Evolutionary conservation across 2,797 vertebrate species (phyloP), one percentile per base, ranked within the genome.

Genomic region (Urosaurus nigricauda): DNA sequence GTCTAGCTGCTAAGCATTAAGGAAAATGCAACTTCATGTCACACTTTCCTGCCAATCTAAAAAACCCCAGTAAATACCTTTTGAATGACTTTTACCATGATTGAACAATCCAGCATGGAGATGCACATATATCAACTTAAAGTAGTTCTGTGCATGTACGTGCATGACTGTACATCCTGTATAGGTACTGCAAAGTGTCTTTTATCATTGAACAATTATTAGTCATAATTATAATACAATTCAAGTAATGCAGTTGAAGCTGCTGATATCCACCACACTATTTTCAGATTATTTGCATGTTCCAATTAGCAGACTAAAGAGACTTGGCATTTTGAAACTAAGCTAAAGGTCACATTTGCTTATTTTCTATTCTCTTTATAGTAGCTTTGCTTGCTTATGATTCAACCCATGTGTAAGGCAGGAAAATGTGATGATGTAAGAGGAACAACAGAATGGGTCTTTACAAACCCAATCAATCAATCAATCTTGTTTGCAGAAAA

Each of bases 331-430:
- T 87, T 84, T 68, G 40, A 53, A 68, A 11, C 56, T 79, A 35
- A 79, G 74, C 78, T 70, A 84, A 88, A 84, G 63, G 87, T 68
- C 60, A 79, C 35, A 58, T 84, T 78, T 79, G 58, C 47, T 83
- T 79, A 78, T 58, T 56, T 68, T 70, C 78, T 40, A 47, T n/a
- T 58, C 7, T 51, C 60, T 73, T 53, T 37, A 24, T n/a, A 78
- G 75, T 17, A 77, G 63, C 21, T 13, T 47, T 21, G 2, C 53
- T 26, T 75, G 70, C 75, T 88, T 68, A 37, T 58, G 35, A 70
- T 68, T 63, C 74, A 83, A 16, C 8, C 60, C 17, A 40, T 12
- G 16, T 56, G 58, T 78, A 32, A 86, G 74, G n/a, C 9, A 17
- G 8, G 29, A 82, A 26, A 16, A 75, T 4, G 47, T 37, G 37